These are phyloP conservation scores for Teleiodes luculella DNA, from an alignment of 2,888 invertebrate genomes.

Conservation along the genomic window DNA sequence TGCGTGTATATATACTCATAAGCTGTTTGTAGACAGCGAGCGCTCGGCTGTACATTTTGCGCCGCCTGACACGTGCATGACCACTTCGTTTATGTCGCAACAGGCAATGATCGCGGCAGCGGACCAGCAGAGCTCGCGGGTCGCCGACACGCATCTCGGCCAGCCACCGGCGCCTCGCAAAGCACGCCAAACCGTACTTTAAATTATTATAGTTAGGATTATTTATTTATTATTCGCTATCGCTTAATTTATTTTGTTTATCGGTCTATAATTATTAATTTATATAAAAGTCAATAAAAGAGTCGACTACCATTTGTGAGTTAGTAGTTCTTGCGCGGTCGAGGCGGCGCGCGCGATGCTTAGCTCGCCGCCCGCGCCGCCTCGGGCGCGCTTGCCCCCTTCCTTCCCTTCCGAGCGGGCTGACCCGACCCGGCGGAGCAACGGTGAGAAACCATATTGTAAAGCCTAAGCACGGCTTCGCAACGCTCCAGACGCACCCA, in stretches of 20 bases:
- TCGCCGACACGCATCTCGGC: slow-evolving; percentile 70
- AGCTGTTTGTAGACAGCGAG: slow-evolving; percentile 61
- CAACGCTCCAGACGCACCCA: slow-evolving; percentile 69
- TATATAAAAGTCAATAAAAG: slow-evolving; percentile 67
- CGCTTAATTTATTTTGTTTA: slow-evolving; percentile 77
- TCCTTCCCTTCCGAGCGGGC: slow-evolving; percentile 58
- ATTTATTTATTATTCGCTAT: slow-evolving; percentile 77
- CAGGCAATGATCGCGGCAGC: slow-evolving; percentile 73
- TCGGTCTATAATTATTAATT: slow-evolving; percentile 69
- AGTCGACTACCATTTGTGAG: slow-evolving; percentile 71
- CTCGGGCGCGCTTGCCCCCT: slow-evolving; percentile 50
- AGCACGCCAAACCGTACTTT: slow-evolving; percentile 72
- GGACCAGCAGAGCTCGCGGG: slow-evolving; percentile 67
- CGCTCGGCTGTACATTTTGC: slow-evolving; percentile 77
- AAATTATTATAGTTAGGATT: slow-evolving; percentile 75
- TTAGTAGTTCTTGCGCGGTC: slow-evolving; percentile 60
- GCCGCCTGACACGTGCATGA: slow-evolving; percentile 77
- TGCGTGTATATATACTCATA: slow-evolving; percentile 77
- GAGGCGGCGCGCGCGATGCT: slow-evolving; percentile 39
- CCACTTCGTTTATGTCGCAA: slow-evolving; percentile 79
- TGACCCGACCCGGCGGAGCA: slow-evolving; percentile 67
- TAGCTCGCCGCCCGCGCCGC: slow-evolving; percentile 47
- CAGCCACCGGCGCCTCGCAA: slow-evolving; percentile 70
- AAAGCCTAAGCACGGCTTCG: slow-evolving; percentile 74
- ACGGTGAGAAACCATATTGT: slow-evolving; percentile 76